Percentiles rank a stretch among this genome's conserved stretches.
Evolutionary conservation across 2,113 vertebrate genomes (phyloP).

Genomic region (Tachycineta bicolor): DNA sequence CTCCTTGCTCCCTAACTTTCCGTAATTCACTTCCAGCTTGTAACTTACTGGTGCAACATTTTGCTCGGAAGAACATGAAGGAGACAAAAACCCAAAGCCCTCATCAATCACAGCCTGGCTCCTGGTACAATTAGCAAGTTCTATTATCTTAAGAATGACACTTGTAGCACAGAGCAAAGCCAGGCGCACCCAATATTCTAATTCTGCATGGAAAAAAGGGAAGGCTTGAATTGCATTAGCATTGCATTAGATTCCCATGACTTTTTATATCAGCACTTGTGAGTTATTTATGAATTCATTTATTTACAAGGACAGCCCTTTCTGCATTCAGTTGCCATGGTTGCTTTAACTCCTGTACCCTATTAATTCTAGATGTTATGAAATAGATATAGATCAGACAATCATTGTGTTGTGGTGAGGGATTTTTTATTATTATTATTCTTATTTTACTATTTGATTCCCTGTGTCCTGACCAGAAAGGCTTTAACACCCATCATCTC

Average conservation of each 20-base stretch:
- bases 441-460: constrained; percentile 38
- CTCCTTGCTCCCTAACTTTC: background rate
- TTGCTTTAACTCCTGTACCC: constrained; percentile 67
- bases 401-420: background rate
- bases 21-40: background rate
- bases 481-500: background rate
- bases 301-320: constrained; percentile 71
- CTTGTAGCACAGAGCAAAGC: constrained; percentile 25
- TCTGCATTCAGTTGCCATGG: constrained; percentile 74
- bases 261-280: constrained; percentile 61
- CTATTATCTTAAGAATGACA: constrained; percentile 41
- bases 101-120: constrained; percentile 12
- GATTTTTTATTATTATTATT: background rate
- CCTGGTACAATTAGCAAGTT: constrained; percentile 40
- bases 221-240: constrained; percentile 51
- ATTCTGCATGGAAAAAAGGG: background rate
- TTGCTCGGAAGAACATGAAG: background rate
- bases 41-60: background rate
- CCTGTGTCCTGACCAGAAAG: background rate
- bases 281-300: constrained; percentile 79
- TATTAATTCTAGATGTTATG: constrained; percentile 74
- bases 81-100: background rate
- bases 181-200: constrained; percentile 35
- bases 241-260: constrained; percentile 55
- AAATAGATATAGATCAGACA: constrained; percentile 72